Conservation (phyloP, 2,888 invertebrate genomes). For the Parnassius orleans region DNA sequence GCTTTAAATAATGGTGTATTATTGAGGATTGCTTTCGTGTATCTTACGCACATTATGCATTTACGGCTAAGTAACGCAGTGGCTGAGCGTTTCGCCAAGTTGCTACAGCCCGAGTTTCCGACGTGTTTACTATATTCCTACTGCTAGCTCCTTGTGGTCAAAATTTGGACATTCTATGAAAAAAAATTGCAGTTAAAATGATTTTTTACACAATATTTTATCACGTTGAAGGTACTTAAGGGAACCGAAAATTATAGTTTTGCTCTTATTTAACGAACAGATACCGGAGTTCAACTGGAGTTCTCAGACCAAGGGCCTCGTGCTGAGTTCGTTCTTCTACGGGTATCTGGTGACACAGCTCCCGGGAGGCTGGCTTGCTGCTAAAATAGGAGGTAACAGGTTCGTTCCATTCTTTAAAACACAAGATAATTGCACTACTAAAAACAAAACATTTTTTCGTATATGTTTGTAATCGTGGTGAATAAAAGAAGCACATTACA, state of each 20-base stretch:
- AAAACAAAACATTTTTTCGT: neutral
- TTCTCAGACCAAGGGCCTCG: constrained; percentile 86
- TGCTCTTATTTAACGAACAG: constrained; percentile 49
- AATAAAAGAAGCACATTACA: neutral
- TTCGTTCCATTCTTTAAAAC: constrained; percentile 61
- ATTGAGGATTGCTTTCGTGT: too few relatives aligned
- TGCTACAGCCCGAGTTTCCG: too few relatives aligned
- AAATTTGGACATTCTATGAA: too few relatives aligned
- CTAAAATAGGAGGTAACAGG: constrained; percentile 92
- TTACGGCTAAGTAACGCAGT: too few relatives aligned
- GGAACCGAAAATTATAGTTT: constrained; percentile 1
- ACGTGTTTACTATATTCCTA: too few relatives aligned
- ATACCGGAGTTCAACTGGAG: constrained; percentile 91
- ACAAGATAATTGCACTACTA: neutral
- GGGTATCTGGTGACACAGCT: constrained; percentile 93
- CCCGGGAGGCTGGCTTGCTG: constrained; percentile 91
- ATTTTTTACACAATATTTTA: too few relatives aligned
- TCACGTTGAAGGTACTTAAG: too few relatives aligned
- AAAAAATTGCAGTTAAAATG: too few relatives aligned
- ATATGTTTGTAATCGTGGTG: neutral
- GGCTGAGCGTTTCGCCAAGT: too few relatives aligned
- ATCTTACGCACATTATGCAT: too few relatives aligned
- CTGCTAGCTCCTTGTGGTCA: too few relatives aligned
- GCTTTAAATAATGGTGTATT: too few relatives aligned
- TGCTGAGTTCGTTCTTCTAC: constrained; percentile 94